phyloP scores from a whole-genome alignment of 2,797 vertebrate genomes.

The Gymnoscopelus braueri region DNA sequence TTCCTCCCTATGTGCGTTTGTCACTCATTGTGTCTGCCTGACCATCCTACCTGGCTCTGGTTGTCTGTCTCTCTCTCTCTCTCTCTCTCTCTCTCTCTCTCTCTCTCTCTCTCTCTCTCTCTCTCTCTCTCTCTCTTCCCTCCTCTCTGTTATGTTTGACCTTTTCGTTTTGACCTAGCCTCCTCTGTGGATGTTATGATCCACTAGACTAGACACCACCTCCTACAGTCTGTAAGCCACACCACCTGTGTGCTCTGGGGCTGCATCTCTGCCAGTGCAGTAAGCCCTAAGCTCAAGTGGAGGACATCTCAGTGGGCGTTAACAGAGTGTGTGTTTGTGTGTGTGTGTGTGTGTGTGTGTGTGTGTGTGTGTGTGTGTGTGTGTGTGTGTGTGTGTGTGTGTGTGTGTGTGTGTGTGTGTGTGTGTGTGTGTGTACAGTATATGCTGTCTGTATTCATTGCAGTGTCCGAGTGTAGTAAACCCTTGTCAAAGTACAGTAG shows the following conservation, averaged over 20 bases:
- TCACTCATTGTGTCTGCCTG: conserved; percentile 55
- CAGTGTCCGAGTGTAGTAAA: background rate
- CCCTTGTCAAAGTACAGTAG: background rate
- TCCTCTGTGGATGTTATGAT: conserved; percentile 30
- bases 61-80: conserved; percentile 48
- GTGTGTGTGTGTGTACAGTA: background rate
- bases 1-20: conserved; percentile 56
- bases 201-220: conserved; percentile 7
- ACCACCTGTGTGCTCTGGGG: conserved; percentile 22
- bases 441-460: conserved; percentile 4
- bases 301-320: conserved; percentile 5
- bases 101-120: conserved; percentile 52
- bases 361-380: background rate
- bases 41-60: conserved; percentile 44
- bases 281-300: conserved; percentile 22
- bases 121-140: conserved; percentile 26
- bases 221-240: conserved; percentile 27
- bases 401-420: too few species aligned
- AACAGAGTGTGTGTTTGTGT: too few species aligned
- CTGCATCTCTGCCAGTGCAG: too few species aligned
- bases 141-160: conserved; percentile 29
- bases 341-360: conserved; percentile 10
- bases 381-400: too few species aligned
- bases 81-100: conserved; percentile 59
- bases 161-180: conserved; percentile 24